Percentiles rank a stretch among this genome's conserved stretches.
phyloP scores from a whole-genome alignment of 2,113 vertebrate genomes.

The Verasper variegatus region DNA sequence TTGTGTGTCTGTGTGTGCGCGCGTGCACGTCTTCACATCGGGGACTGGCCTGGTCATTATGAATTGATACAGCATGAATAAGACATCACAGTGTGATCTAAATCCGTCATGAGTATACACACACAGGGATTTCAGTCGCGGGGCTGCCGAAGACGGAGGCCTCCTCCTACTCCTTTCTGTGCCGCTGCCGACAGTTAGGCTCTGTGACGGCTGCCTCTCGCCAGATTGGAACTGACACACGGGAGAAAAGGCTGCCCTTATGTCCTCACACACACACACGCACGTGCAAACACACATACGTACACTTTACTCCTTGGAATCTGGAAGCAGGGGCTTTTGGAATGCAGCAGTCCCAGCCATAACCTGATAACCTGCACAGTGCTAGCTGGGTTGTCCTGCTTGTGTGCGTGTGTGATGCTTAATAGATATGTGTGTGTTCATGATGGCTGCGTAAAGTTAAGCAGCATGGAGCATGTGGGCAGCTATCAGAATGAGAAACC shows the following conservation, averaged over 20 bases:
- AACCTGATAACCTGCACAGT: constrained; percentile 68
- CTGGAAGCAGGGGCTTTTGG: constrained; percentile 60
- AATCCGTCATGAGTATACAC: constrained; percentile 77
- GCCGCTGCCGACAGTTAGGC: constrained; percentile 61
- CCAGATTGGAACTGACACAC: constrained; percentile 75
- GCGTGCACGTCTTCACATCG: constrained; percentile 27
- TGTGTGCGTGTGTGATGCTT: constrained; percentile 32
- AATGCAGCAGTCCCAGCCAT: constrained; percentile 73
- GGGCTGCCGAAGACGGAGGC: constrained; percentile 48
- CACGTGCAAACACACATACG: constrained; percentile 25
- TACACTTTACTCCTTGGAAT: constrained; percentile 40
- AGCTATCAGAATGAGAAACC: constrained; percentile 44
- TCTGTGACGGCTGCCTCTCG: constrained; percentile 58
- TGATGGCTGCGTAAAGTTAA: constrained; percentile 29
- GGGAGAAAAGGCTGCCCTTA: constrained; percentile 62
- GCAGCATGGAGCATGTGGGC: constrained; percentile 31
- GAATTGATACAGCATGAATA: constrained; percentile 83
- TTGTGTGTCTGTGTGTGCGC: constrained; percentile 3
- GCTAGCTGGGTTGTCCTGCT: constrained; percentile 50
- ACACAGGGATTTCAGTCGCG: constrained; percentile 74
- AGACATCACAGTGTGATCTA: constrained; percentile 80
- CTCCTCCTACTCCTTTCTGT: constrained; percentile 47
- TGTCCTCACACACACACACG: constrained; percentile 37
- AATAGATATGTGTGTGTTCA: constrained; percentile 20
- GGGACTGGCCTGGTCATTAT: constrained; percentile 77